Evolutionary conservation across 2,888 invertebrate species (phyloP).

Genomic region (Panzeria rudis): DNA sequence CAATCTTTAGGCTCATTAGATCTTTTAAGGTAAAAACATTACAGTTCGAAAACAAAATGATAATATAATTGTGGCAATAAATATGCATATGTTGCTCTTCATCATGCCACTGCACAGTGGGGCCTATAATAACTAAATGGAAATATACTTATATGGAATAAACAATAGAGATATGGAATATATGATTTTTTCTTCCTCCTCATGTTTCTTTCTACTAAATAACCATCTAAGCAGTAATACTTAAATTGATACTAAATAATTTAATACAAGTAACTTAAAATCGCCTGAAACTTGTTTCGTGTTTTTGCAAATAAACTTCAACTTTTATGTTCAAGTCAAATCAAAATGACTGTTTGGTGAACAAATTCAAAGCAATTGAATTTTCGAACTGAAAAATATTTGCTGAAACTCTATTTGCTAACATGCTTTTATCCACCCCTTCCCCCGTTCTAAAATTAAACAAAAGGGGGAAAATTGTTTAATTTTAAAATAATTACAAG

Average conservation of each 20-base stretch:
- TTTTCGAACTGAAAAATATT: neutral
- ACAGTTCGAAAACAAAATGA: too few relatives aligned
- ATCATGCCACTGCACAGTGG: too few relatives aligned
- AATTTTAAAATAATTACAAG: constrained; percentile 80
- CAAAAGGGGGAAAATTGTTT: constrained; percentile 13
- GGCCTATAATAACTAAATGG: neutral
- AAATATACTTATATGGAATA: neutral
- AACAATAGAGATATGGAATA: neutral
- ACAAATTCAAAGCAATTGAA: constrained; percentile 7
- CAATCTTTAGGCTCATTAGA: too few relatives aligned
- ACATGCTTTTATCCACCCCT: neutral
- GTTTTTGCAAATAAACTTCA: neutral
- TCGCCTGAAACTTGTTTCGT: neutral
- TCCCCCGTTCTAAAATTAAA: neutral
- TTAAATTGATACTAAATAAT: neutral
- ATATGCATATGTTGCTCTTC: too few relatives aligned
- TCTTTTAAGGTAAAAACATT: too few relatives aligned
- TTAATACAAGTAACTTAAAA: neutral
- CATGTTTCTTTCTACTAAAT: neutral
- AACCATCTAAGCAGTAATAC: neutral
- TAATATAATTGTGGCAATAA: too few relatives aligned
- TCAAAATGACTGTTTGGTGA: neutral
- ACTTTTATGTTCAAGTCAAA: neutral
- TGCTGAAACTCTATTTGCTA: neutral
- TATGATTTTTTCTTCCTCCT: neutral